phyloP scores from a whole-genome alignment of 2,113 vertebrate species.

The Lophotis ruficrista region DNA sequence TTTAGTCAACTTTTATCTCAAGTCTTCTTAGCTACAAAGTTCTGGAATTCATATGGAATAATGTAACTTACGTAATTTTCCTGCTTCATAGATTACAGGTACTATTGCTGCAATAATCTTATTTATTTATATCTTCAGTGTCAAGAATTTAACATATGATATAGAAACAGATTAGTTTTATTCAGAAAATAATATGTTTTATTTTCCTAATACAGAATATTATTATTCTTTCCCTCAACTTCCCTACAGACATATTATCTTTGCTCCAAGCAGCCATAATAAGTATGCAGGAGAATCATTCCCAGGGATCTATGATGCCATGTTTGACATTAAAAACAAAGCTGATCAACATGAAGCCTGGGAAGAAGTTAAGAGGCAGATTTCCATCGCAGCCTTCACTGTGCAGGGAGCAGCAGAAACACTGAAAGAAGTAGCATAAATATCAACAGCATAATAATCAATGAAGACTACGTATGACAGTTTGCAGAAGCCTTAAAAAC shows the following conservation, averaged over 20 bases:
- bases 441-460: neutral
- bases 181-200: neutral
- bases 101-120: neutral
- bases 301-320: conserved; percentile 91
- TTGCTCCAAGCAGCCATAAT: conserved; percentile 93
- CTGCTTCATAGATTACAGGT: neutral
- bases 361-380: conserved; percentile 89
- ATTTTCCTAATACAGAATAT: neutral
- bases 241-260: conserved; percentile 85
- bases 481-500: neutral
- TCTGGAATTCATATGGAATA: neutral
- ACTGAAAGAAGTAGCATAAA: conserved; percentile 74
- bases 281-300: conserved; percentile 93
- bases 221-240: neutral
- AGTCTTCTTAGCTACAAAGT: neutral
- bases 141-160: neutral
- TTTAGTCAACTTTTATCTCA: neutral
- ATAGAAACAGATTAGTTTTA: neutral
- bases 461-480: neutral
- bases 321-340: conserved; percentile 87
- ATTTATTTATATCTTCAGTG: neutral
- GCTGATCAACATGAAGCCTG: conserved; percentile 76
- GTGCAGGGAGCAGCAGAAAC: conserved; percentile 88
- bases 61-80: neutral
- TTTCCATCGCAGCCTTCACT: conserved; percentile 89